Percentiles rank a stretch among this genome's conserved stretches.
phyloP scores from a whole-genome alignment of 2,113 vertebrate species.

The Chloroceryle aenea region DNA sequence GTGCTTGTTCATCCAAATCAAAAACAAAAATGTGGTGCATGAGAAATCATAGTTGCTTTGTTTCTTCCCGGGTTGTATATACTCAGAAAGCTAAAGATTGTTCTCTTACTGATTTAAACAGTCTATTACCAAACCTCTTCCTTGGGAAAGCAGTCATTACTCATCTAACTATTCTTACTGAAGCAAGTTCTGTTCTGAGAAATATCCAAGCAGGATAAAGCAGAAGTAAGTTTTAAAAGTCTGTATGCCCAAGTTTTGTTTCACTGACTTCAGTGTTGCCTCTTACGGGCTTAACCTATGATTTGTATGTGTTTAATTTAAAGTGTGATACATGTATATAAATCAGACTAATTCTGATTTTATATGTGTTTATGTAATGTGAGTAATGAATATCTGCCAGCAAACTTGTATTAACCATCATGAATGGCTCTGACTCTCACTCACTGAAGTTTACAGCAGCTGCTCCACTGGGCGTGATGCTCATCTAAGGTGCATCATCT shows the following conservation, averaged over 20 bases:
- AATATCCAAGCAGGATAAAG: neutral
- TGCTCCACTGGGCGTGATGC: neutral
- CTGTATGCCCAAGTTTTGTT: neutral
- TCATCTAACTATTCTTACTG: neutral
- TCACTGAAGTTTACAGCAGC: neutral
- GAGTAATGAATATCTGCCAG: neutral
- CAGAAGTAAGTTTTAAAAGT: neutral
- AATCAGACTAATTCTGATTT: constrained; percentile 14
- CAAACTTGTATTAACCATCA: neutral
- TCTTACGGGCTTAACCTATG: constrained; percentile 55
- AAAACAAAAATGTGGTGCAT: neutral
- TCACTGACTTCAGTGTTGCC: neutral
- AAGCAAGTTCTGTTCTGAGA: neutral
- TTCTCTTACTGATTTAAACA: neutral
- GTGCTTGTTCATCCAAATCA: neutral
- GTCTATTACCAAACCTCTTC: neutral
- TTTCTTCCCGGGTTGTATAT: neutral
- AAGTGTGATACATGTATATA: neutral
- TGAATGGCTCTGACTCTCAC: neutral
- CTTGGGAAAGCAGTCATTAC: neutral
- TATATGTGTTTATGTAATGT: constrained; percentile 20
- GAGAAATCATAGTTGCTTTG: neutral
- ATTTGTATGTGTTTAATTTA: constrained; percentile 67
- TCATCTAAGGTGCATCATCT: neutral
- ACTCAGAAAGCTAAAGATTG: neutral